Conservation (phyloP, 2,797 vertebrate genomes). For the Squalus acanthias region DNA sequence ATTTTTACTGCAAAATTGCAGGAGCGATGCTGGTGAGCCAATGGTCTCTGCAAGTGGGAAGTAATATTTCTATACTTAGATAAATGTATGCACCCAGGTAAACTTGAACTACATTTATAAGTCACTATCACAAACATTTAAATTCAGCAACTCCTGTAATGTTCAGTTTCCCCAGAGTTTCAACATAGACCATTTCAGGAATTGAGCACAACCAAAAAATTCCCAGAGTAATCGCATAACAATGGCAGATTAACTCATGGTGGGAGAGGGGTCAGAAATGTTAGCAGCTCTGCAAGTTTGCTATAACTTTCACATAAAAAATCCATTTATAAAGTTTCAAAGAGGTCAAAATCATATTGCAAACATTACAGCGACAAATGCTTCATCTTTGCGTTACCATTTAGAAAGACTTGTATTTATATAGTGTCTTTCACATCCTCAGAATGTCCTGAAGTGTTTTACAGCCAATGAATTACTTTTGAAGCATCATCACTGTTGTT, state of each 20-base stretch:
- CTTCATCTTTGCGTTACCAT: not conserved
- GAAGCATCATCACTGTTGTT: not conserved
- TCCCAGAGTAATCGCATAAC: not conserved
- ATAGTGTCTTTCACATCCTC: not conserved
- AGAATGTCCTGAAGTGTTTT: not conserved
- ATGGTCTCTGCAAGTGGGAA: not conserved
- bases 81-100: not conserved
- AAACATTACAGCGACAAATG: not conserved
- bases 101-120: no score
- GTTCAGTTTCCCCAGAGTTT: not conserved
- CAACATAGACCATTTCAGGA: not conserved
- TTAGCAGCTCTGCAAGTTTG: not conserved
- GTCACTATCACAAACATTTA: no score
- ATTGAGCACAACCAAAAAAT: not conserved
- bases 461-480: not conserved
- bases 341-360: not conserved
- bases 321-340: not conserved
- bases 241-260: no score
- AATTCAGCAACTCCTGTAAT: no score
- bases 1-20: not conserved
- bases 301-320: not conserved
- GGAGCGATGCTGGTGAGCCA: not conserved
- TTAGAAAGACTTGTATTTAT: not conserved
- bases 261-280: not conserved
- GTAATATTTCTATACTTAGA: not conserved